These are phyloP conservation scores for Hipparchia sbordonii DNA, from an alignment of 2,888 invertebrate species.

Conservation along the genomic window DNA sequence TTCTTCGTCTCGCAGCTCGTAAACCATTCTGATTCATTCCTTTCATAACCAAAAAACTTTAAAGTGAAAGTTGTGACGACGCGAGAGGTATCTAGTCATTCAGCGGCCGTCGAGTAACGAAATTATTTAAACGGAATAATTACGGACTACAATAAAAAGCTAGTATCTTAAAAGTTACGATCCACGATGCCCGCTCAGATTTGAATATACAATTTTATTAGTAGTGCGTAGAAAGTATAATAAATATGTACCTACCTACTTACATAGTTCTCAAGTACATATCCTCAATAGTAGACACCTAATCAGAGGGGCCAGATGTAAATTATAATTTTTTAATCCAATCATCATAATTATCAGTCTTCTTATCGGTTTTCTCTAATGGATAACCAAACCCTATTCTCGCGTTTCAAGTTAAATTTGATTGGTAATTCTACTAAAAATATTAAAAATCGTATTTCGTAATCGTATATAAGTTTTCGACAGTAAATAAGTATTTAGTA, in stretches of 20 bases:
- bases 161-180: background rate
- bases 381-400: too few relatives aligned
- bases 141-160: constrained; percentile 18
- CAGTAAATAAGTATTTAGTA: too few relatives aligned
- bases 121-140: constrained; percentile 62
- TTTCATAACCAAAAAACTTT: constrained; percentile 67
- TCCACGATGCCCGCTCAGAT: background rate
- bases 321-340: too few relatives aligned
- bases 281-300: too few relatives aligned
- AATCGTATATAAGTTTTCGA: background rate
- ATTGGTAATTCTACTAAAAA: too few relatives aligned
- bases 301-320: too few relatives aligned
- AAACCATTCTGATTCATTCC: constrained; percentile 46
- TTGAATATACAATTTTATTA: background rate
- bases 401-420: too few relatives aligned
- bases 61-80: constrained; percentile 75
- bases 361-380: background rate
- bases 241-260: background rate
- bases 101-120: constrained; percentile 69
- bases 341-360: too few relatives aligned
- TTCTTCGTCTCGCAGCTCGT: constrained; percentile 43
- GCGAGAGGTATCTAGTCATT: constrained; percentile 71
- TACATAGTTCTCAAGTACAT: background rate
- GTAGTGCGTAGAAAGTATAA: background rate
- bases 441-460: too few relatives aligned